A percentile compares a stretch with the other conserved stretches of the same genome.
Evolutionary conservation across 2,113 vertebrate genomes (phyloP).

Genomic region (Zingel zingel): DNA sequence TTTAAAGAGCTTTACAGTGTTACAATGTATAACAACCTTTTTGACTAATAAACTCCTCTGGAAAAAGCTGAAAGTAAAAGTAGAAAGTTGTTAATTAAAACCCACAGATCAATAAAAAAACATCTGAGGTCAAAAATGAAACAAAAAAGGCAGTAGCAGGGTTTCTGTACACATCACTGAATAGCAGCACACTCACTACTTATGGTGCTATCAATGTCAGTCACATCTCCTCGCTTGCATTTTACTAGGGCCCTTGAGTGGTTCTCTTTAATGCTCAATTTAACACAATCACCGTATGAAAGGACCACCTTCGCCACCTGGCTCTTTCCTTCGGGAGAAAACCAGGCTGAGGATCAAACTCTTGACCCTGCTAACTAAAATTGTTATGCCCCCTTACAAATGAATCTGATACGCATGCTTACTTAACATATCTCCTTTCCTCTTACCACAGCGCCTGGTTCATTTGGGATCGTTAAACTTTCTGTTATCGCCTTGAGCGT

Average conservation of each 20-base stretch:
- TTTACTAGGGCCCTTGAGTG: slow-evolving; percentile 69
- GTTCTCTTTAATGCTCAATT: slow-evolving; percentile 80
- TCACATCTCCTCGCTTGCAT: slow-evolving; percentile 64
- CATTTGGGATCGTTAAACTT: neutral
- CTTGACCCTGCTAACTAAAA: slow-evolving; percentile 56
- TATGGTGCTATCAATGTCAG: slow-evolving; percentile 67
- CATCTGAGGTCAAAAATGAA: slow-evolving; percentile 39
- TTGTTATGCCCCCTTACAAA: slow-evolving; percentile 47
- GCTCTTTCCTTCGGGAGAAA: slow-evolving; percentile 57
- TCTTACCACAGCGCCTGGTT: slow-evolving; percentile 10
- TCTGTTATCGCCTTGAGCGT: too few species aligned
- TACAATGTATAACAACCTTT: slow-evolving; percentile 29
- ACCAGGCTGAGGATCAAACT: slow-evolving; percentile 64
- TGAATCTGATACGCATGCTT: slow-evolving; percentile 59
- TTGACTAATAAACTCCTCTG: slow-evolving; percentile 11
- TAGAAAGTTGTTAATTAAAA: slow-evolving; percentile 41
- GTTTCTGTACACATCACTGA: slow-evolving; percentile 45
- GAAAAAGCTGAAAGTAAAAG: slow-evolving; percentile 28
- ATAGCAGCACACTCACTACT: slow-evolving; percentile 30
- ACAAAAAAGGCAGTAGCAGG: slow-evolving; percentile 11
- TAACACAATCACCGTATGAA: slow-evolving; percentile 76
- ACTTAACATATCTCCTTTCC: slow-evolving; percentile 47
- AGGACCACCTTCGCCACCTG: slow-evolving; percentile 66
- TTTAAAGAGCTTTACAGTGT: slow-evolving; percentile 11
- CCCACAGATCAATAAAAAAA: slow-evolving; percentile 43